phyloP scores from a whole-genome alignment of 2,113 vertebrate genomes.

The Ascaphus truei region DNA sequence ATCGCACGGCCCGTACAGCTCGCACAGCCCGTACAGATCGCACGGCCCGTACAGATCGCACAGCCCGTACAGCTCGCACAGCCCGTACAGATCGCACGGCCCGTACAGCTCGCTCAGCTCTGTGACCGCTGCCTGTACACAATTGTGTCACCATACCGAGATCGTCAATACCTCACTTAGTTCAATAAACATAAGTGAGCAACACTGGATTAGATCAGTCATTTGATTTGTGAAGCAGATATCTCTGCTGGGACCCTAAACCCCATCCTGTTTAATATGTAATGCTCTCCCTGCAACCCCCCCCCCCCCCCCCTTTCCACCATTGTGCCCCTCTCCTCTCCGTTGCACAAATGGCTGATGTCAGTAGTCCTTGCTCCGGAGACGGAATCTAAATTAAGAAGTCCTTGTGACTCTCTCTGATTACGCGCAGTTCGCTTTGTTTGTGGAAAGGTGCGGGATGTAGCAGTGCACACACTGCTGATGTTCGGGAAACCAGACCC shows the following conservation, averaged over 20 bases:
- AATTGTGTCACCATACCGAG: too few relatives aligned
- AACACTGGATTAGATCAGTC: too few relatives aligned
- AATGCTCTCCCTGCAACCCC: too few relatives aligned
- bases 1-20: too few relatives aligned
- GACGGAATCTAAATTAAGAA: slow-evolving; percentile 61
- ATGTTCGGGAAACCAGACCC: slow-evolving; percentile 52
- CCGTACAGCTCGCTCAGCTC: too few relatives aligned
- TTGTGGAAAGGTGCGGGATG: slow-evolving; percentile 40
- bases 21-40: too few relatives aligned
- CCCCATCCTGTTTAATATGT: background rate
- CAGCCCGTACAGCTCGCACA: too few relatives aligned
- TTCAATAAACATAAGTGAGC: too few relatives aligned
- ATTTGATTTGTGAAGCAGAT: background rate
- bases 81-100: too few relatives aligned
- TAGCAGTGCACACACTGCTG: slow-evolving; percentile 55
- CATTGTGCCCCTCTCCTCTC: slow-evolving; percentile 39
- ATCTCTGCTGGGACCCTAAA: background rate
- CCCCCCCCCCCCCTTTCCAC: background rate
- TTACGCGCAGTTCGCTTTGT: slow-evolving; percentile 57
- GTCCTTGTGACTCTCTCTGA: slow-evolving; percentile 58
- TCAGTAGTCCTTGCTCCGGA: slow-evolving; percentile 45
- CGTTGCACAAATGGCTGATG: slow-evolving; percentile 55
- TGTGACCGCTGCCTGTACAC: too few relatives aligned
- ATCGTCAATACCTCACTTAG: too few relatives aligned
- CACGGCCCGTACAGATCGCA: too few relatives aligned